Evolutionary conservation across 2,888 invertebrate genomes (phyloP).

Genomic region (Cataglyphis livida): DNA sequence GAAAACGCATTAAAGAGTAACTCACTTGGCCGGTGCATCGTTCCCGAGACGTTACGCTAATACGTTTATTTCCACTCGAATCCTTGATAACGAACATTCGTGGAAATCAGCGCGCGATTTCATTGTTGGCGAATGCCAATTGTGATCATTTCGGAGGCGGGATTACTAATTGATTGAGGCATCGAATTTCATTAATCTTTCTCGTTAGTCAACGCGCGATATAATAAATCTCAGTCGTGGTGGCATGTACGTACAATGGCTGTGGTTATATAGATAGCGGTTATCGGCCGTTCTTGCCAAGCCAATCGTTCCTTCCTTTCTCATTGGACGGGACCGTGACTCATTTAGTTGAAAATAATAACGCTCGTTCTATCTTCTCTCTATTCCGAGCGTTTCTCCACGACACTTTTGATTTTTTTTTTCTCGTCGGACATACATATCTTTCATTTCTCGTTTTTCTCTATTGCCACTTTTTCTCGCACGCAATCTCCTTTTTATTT

Average conservation of each 20-base stretch:
- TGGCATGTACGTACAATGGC: constrained; percentile 46
- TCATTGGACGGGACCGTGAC: constrained; percentile 66
- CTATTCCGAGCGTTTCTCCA: constrained; percentile 15
- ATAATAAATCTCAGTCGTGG: constrained; percentile 66
- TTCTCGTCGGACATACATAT: neutral
- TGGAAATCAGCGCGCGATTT: constrained; percentile 56
- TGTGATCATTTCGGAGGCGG: constrained; percentile 36
- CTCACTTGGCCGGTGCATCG: constrained; percentile 5
- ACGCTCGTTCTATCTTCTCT: constrained; percentile 37
- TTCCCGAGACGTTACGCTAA: constrained; percentile 7
- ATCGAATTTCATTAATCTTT: constrained; percentile 78
- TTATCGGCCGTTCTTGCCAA: constrained; percentile 72
- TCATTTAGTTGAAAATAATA: constrained; percentile 75
- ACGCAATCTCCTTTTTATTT: neutral
- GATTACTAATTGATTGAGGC: constrained; percentile 62
- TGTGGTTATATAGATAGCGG: constrained; percentile 44
- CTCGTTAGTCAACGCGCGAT: constrained; percentile 64
- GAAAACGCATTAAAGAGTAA: constrained; percentile 47
- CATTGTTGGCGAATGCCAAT: constrained; percentile 47
- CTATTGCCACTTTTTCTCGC: neutral
- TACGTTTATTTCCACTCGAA: constrained; percentile 27
- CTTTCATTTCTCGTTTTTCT: neutral
- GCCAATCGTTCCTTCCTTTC: constrained; percentile 66
- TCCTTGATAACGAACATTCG: constrained; percentile 61
- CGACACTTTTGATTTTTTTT: constrained; percentile 27